phyloP scores from a whole-genome alignment of 2,888 invertebrate species.

The Sarcophaga rosellei region DNA sequence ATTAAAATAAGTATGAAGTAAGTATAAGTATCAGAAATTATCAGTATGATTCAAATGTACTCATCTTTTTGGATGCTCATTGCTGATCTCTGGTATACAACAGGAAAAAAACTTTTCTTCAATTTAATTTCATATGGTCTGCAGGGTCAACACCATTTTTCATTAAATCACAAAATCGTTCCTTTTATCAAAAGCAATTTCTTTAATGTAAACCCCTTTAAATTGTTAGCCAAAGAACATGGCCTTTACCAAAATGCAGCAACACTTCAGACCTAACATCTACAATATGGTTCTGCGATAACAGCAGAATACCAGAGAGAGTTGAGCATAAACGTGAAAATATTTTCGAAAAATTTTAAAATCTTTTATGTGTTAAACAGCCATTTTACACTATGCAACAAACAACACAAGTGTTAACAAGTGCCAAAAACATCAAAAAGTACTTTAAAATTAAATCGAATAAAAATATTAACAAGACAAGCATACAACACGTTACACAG shows the following conservation, averaged over 20 bases:
- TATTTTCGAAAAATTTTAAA: constrained; percentile 44
- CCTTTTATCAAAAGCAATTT: neutral
- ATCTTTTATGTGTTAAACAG: constrained; percentile 61
- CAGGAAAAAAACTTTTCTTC: too few relatives aligned
- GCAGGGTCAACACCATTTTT: too few relatives aligned
- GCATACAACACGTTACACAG: constrained; percentile 18
- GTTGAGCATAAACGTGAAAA: neutral
- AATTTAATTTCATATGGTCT: too few relatives aligned
- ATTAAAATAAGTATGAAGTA: too few relatives aligned
- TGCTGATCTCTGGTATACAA: too few relatives aligned
- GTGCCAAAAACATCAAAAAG: constrained; percentile 68
- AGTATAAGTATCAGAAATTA: too few relatives aligned
- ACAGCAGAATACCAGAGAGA: constrained; percentile 2
- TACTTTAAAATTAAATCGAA: constrained; percentile 64
- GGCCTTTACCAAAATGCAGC: neutral
- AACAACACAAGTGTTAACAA: constrained; percentile 61
- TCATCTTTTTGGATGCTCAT: too few relatives aligned
- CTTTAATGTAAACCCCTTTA: neutral
- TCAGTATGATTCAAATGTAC: too few relatives aligned
- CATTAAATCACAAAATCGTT: too few relatives aligned
- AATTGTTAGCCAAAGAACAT: neutral
- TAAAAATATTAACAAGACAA: constrained; percentile 17
- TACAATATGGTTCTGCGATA: neutral
- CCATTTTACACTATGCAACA: constrained; percentile 34
- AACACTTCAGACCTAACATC: neutral